Evolutionary conservation across 2,888 invertebrate genomes (phyloP).

Genomic region (Philhelius pedissequus): DNA sequence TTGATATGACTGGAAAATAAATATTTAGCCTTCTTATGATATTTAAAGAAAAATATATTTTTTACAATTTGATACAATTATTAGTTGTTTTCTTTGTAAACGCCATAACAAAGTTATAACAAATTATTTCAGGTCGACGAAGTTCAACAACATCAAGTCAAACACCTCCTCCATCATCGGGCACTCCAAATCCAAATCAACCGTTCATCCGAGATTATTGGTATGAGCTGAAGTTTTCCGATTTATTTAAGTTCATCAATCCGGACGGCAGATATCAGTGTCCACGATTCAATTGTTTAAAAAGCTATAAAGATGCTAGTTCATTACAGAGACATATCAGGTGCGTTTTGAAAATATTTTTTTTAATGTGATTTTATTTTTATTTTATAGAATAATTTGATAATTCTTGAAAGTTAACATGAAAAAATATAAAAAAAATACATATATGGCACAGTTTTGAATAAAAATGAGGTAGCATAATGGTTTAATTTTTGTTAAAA

Average conservation of each 20-base stretch:
- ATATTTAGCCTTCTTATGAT: conserved; percentile 64
- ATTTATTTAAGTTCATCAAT: conserved; percentile 79
- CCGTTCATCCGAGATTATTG: conserved; percentile 78
- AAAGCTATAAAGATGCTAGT: conserved; percentile 79
- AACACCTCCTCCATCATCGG: conserved; percentile 74
- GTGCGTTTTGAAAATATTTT: conserved; percentile 71
- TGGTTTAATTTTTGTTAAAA: no score
- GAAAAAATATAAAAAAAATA: no score
- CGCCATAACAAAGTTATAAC: conserved; percentile 58
- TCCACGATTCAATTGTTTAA: conserved; percentile 78
- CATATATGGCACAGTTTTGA: no score
- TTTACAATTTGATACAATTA: neutral
- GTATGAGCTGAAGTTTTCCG: conserved; percentile 79
- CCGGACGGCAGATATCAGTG: conserved; percentile 79
- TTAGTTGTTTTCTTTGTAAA: conserved; percentile 26
- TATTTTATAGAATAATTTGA: neutral
- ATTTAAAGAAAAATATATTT: neutral
- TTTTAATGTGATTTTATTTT: neutral
- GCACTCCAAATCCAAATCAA: conserved; percentile 73
- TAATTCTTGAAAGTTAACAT: no score
- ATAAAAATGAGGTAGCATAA: no score
- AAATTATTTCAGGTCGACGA: conserved; percentile 72
- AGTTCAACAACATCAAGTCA: conserved; percentile 76
- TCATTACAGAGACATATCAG: conserved; percentile 80
- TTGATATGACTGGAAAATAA: conserved; percentile 8